Evolutionary conservation across 2,113 vertebrate genomes (phyloP).

Genomic region (Microcebus murinus): DNA sequence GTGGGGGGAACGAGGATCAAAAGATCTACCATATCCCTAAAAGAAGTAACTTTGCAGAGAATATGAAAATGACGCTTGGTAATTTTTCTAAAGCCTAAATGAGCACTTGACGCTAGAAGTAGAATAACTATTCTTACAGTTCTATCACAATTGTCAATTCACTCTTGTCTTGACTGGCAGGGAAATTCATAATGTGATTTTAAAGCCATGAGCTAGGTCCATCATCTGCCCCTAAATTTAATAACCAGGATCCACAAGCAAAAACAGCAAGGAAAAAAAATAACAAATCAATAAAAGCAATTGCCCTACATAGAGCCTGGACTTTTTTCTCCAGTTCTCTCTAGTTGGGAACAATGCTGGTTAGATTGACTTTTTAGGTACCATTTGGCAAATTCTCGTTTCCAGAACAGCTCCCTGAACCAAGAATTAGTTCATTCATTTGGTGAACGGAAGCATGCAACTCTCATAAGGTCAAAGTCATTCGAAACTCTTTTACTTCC

Average conservation of each 20-base stretch:
- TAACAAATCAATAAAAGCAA: background rate
- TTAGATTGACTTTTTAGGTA: background rate
- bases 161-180: background rate
- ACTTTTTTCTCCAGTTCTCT: constrained; percentile 5
- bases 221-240: constrained; percentile 21
- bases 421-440: background rate
- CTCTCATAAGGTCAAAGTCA: background rate
- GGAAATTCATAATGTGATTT: background rate
- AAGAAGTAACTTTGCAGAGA: background rate
- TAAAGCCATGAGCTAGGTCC: background rate
- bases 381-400: background rate
- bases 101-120: background rate
- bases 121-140: background rate
- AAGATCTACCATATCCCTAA: background rate
- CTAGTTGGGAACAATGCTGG: background rate
- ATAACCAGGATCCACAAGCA: background rate
- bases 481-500: background rate
- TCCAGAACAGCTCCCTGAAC: background rate
- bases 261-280: background rate
- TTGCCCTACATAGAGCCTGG: background rate
- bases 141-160: background rate
- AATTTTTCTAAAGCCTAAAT: background rate
- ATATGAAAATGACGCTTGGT: background rate
- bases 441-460: background rate
- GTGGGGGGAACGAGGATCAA: background rate